Evolutionary conservation across 2,113 vertebrate species (phyloP), one percentile per base, ranked within the genome.

Genomic region (Grus americana): DNA sequence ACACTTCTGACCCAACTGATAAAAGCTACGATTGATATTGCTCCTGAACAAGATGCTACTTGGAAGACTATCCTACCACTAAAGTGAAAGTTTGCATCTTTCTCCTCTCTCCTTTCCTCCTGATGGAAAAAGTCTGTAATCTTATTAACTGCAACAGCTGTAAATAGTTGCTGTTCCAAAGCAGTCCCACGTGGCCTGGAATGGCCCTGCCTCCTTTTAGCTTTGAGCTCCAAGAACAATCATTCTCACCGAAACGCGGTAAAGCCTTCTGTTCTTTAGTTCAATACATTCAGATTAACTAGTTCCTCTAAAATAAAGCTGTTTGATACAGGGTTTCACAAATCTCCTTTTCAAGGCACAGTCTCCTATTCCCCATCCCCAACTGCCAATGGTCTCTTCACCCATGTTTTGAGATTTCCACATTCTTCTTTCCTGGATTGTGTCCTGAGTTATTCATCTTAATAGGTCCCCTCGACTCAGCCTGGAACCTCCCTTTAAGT

Each of bases 91-190:
- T 96, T 86, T 79, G 50, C 67, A 44, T 94, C 88, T 84, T 94
- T 58, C 65, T 76, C 63, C 63, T 82, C 40, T 96, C 86, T 85
- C 79, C 74, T 94, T 94, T 95, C 80, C 81, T 94, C 67, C 65
- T 38, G 67, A 94, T 83, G 85, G 93, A 92, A 97, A 88, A 91
- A 86, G 66, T 92, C 85, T 62, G 20, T 95, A 95, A 96, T 96
- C 94, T 94, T 95, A 96, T 90, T 96, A 96, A 97, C 90, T 83
- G 93, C 71, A 94, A 94, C 95, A 96, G 90, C 95, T 96, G 94
- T 95, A 96, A 95, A 97, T 90, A 97, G 94, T 93, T 90, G 67
- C 85, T 93, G 79, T 59, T 93, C 95, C 94, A 90, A 96, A 94
- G 91, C 91, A 93, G 50, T 73, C 72, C 72, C 92, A 86, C 2